Percentiles rank a stretch among this genome's conserved stretches.
These are phyloP conservation scores for Cryptocephalus primarius DNA, from an alignment of 2,888 invertebrate species.

Conservation along the genomic window DNA sequence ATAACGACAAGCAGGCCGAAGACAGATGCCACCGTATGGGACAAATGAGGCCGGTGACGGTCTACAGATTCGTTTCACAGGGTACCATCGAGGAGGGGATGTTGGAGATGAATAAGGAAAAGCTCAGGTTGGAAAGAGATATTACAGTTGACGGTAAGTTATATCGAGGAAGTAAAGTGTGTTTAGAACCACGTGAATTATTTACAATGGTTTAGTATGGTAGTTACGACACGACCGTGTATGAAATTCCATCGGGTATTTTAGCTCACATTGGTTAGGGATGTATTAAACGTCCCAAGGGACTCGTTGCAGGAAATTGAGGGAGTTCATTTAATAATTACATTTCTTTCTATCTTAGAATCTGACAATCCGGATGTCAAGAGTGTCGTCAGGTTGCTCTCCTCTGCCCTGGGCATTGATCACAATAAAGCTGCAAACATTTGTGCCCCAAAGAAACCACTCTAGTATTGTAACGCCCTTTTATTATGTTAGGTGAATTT, in stretches of 20 bases:
- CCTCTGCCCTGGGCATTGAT: slow-evolving; percentile 61
- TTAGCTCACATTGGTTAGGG: too few relatives aligned
- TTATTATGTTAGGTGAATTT: too few relatives aligned
- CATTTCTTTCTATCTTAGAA: slow-evolving; percentile 37
- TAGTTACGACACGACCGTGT: too few relatives aligned
- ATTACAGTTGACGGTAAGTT: slow-evolving; percentile 52
- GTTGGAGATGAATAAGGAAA: slow-evolving; percentile 79
- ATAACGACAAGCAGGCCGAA: slow-evolving; percentile 97
- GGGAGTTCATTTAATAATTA: background rate
- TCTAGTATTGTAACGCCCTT: background rate
- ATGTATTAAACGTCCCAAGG: too few relatives aligned
- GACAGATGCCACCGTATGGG: slow-evolving; percentile 76
- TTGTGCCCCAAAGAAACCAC: slow-evolving; percentile 26
- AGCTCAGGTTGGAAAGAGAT: slow-evolving; percentile 83
- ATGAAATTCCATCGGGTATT: too few relatives aligned
- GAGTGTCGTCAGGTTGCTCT: slow-evolving; percentile 69
- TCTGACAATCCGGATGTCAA: slow-evolving; percentile 63
- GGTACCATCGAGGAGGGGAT: slow-evolving; percentile 92
- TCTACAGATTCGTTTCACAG: slow-evolving; percentile 73
- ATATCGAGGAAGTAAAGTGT: too few relatives aligned
- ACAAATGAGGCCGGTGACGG: slow-evolving; percentile 70
- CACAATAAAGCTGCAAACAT: slow-evolving; percentile 25
- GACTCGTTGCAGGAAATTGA: too few relatives aligned
- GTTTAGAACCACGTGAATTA: too few relatives aligned
- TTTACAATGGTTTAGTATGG: too few relatives aligned